phyloP scores from a whole-genome alignment of 2,113 vertebrate genomes.

The Sphyrna mokarran region DNA sequence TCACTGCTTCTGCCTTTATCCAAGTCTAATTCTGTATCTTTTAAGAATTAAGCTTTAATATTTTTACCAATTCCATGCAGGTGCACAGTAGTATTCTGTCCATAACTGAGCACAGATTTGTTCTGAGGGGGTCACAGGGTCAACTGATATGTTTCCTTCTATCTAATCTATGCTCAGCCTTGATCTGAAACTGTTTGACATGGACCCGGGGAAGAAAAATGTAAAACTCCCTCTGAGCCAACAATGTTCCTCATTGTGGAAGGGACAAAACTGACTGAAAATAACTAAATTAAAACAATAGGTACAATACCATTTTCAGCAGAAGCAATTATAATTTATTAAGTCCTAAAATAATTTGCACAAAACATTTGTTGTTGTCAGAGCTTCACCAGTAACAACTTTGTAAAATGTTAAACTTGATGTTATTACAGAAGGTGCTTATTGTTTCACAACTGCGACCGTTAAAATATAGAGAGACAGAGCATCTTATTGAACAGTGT shows the following conservation, averaged over 20 bases:
- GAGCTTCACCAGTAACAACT: neutral
- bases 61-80: neutral
- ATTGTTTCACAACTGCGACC: neutral
- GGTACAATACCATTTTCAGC: neutral
- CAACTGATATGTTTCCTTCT: neutral
- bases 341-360: neutral
- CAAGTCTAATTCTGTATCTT: neutral
- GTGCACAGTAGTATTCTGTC: neutral
- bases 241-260: neutral
- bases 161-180: neutral
- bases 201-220: neutral
- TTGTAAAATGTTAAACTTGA: neutral
- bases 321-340: neutral
- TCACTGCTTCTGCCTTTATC: neutral
- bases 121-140: neutral
- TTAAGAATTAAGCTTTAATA: neutral
- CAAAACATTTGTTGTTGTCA: neutral
- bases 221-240: neutral
- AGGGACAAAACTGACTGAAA: neutral
- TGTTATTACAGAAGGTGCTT: neutral
- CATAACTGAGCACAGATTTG: neutral
- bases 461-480: neutral
- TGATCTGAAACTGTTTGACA: neutral
- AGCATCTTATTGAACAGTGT: neutral
- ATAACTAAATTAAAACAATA: neutral